These are phyloP conservation scores for Epizoanthus stellaris DNA, from an alignment of 92 coral and sea anemone species.

Conservation along the genomic window DNA sequence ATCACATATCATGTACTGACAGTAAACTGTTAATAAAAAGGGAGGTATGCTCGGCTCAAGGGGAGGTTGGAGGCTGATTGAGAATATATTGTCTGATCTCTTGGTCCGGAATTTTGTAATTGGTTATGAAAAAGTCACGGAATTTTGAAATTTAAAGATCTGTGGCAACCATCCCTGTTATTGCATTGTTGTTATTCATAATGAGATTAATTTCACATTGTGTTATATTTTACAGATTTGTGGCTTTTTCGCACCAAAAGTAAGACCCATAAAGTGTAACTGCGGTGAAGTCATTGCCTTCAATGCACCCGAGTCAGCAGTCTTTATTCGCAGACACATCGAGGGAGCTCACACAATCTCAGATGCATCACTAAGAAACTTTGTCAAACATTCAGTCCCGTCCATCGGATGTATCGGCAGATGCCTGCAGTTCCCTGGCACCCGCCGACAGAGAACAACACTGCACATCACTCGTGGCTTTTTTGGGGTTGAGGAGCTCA, in stretches of 20 bases:
- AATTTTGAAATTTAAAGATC: too few species aligned
- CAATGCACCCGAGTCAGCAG: neutral
- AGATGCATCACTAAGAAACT: neutral
- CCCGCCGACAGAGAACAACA: neutral
- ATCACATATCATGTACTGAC: too few species aligned
- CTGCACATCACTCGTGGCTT: conserved; percentile 13
- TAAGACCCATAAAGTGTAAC: neutral
- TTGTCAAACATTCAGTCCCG: neutral
- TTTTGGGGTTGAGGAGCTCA: conserved; percentile 1
- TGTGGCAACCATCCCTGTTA: too few species aligned
- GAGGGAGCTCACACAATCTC: conserved; percentile 24
- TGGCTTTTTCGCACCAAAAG: conserved; percentile 1
- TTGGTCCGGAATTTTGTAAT: too few species aligned
- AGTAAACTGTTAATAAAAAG: too few species aligned
- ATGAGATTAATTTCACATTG: neutral
- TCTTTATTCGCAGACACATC: conserved; percentile 4
- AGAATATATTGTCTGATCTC: too few species aligned
- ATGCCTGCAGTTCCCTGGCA: neutral
- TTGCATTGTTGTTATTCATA: too few species aligned
- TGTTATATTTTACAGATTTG: conserved; percentile 1
- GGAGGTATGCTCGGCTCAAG: too few species aligned
- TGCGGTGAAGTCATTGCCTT: conserved; percentile 9
- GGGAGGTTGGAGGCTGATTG: too few species aligned
- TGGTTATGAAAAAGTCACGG: too few species aligned
- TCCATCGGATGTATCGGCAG: conserved; percentile 11